A percentile compares a stretch with the other conserved stretches of the same genome.
Evolutionary conservation across 2,888 invertebrate species (phyloP).

Genomic region (Dimorphilus gyrociliatus): DNA sequence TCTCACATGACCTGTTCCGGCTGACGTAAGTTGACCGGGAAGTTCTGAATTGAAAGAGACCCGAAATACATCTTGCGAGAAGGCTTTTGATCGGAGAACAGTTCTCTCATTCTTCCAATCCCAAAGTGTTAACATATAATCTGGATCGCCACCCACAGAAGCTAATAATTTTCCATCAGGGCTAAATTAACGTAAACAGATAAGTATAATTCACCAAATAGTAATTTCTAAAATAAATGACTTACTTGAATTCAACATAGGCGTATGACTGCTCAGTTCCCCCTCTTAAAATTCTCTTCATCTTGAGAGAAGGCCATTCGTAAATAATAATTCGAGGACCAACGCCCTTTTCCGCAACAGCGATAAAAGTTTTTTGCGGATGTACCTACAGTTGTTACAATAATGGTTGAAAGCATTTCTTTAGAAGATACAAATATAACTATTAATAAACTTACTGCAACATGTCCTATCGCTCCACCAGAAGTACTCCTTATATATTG

Average conservation of each 20-base stretch:
- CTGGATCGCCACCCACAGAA: constrained; percentile 68
- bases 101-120: constrained; percentile 62
- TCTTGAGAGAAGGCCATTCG: constrained; percentile 61
- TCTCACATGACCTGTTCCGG: constrained; percentile 48
- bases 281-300: constrained; percentile 53
- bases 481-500: constrained; percentile 56
- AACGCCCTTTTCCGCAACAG: constrained; percentile 63
- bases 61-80: constrained; percentile 60
- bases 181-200: constrained; percentile 41
- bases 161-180: constrained; percentile 61
- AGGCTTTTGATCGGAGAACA: constrained; percentile 60
- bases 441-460: constrained; percentile 53
- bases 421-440: too few species aligned
- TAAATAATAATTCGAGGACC: constrained; percentile 63
- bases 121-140: constrained; percentile 74
- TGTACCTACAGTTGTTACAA: constrained; percentile 24
- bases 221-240: neutral
- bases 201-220: too few species aligned
- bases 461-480: constrained; percentile 63
- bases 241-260: constrained; percentile 44
- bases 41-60: constrained; percentile 66
- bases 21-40: constrained; percentile 59
- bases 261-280: constrained; percentile 60
- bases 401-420: too few species aligned
- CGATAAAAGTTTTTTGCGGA: constrained; percentile 50